These are phyloP conservation scores for Lathronympha strigana DNA, from an alignment of 2,888 invertebrate species.

Conservation along the genomic window DNA sequence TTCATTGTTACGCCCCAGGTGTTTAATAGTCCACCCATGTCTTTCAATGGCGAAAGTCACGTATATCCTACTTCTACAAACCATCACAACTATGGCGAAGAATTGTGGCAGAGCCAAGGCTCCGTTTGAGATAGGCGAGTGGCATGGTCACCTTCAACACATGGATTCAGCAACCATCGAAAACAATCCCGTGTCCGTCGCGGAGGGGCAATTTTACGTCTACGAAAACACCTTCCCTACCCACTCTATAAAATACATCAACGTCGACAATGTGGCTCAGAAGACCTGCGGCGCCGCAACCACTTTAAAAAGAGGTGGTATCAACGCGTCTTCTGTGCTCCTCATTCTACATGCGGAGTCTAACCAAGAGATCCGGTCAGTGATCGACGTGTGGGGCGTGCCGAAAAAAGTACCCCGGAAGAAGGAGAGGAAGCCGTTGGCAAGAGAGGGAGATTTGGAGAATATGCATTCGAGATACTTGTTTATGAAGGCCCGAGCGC, in stretches of 20 bases:
- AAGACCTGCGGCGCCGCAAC: slow-evolving; percentile 70
- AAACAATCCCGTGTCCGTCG: slow-evolving; percentile 62
- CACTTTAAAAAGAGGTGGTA: slow-evolving; percentile 62
- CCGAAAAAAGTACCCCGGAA: neutral
- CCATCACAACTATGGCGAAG: slow-evolving; percentile 49
- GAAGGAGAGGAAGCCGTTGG: slow-evolving; percentile 2
- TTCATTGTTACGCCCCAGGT: slow-evolving; percentile 8
- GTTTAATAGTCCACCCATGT: slow-evolving; percentile 4
- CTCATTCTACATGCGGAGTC: slow-evolving; percentile 66
- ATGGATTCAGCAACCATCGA: slow-evolving; percentile 71
- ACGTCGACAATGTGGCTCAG: slow-evolving; percentile 71
- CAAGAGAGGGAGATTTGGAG: slow-evolving; percentile 45
- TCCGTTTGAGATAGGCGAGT: slow-evolving; percentile 66
- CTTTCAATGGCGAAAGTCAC: slow-evolving; percentile 11
- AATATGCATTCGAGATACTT: slow-evolving; percentile 58
- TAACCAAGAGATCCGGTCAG: slow-evolving; percentile 69
- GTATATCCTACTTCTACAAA: slow-evolving; percentile 25
- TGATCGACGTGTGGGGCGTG: slow-evolving; percentile 73
- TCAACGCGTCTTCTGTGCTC: slow-evolving; percentile 61
- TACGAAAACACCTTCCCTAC: slow-evolving; percentile 73
- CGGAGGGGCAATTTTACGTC: slow-evolving; percentile 70
- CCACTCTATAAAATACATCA: slow-evolving; percentile 65
- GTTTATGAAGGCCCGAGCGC: slow-evolving; percentile 55
- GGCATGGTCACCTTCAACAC: slow-evolving; percentile 59
- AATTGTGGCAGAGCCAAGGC: slow-evolving; percentile 63